A percentile compares a stretch with the other conserved stretches of the same genome.
phyloP scores from a whole-genome alignment of 2,888 invertebrate species.

The Agrotis puta region DNA sequence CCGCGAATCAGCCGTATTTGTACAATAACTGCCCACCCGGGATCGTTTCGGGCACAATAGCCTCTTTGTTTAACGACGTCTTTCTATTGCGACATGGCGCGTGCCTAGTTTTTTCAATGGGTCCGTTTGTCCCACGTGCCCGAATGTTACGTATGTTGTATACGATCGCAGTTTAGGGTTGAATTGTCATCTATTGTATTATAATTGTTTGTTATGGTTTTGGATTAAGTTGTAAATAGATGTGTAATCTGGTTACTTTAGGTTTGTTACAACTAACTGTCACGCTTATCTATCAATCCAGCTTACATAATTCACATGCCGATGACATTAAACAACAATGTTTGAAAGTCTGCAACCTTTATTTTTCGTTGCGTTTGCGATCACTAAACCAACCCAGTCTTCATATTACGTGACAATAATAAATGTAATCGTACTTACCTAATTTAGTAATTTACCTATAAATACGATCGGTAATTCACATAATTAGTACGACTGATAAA shows the following conservation, averaged over 20 bases:
- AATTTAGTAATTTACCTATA: background rate
- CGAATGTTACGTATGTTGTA: slow-evolving; percentile 67
- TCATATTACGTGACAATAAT: too few relatives aligned
- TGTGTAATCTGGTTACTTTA: slow-evolving; percentile 12
- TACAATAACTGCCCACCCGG: slow-evolving; percentile 85
- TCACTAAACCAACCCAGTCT: too few relatives aligned
- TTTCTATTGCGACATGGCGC: slow-evolving; percentile 82
- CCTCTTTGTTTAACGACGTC: slow-evolving; percentile 89
- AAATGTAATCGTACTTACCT: background rate
- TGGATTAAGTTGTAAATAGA: slow-evolving; percentile 25
- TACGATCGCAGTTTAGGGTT: slow-evolving; percentile 65
- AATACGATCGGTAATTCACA: too few relatives aligned
- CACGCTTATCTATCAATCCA: background rate
- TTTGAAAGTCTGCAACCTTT: background rate
- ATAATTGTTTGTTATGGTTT: slow-evolving; percentile 52
- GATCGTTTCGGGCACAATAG: slow-evolving; percentile 80
- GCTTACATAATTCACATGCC: background rate
- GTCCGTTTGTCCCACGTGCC: slow-evolving; percentile 73
- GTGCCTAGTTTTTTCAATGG: slow-evolving; percentile 84
- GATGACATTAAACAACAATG: too few relatives aligned
- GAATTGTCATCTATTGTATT: slow-evolving; percentile 56
- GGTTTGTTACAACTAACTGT: slow-evolving; percentile 3
- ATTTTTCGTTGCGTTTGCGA: too few relatives aligned
- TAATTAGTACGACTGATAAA: too few relatives aligned
- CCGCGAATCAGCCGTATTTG: slow-evolving; percentile 86